Evolutionary conservation across 2,113 vertebrate species (phyloP).

Genomic region (Nematolebias whitei): DNA sequence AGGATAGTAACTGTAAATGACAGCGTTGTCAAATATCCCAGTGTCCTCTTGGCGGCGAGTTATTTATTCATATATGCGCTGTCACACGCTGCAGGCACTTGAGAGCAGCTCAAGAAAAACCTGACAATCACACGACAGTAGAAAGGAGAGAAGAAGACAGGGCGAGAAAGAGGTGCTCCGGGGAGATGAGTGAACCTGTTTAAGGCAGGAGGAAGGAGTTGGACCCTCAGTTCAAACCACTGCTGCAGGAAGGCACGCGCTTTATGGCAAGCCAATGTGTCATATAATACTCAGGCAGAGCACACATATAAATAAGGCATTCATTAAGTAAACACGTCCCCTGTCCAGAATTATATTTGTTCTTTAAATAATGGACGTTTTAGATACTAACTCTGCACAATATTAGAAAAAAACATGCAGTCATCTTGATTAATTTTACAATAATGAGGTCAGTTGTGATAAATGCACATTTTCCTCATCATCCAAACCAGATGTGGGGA

Average conservation of each 20-base stretch:
- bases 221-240: constrained; percentile 21
- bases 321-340: neutral
- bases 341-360: neutral
- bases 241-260: constrained; percentile 1
- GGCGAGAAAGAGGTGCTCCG: constrained; percentile 30
- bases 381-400: no score
- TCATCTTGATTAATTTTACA: no score
- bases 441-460: no score
- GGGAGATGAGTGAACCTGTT: constrained; percentile 24
- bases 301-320: neutral
- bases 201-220: constrained; percentile 14
- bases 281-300: neutral
- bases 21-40: constrained; percentile 68
- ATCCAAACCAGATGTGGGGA: no score
- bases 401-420: no score
- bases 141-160: constrained; percentile 44
- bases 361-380: neutral
- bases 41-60: constrained; percentile 57
- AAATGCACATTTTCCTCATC: no score
- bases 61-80: constrained; percentile 76
- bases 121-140: constrained; percentile 67
- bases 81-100: constrained; percentile 66
- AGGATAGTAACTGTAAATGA: constrained; percentile 65
- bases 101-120: constrained; percentile 66
- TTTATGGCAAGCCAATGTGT: neutral